A percentile compares a stretch with the other conserved stretches of the same genome.
phyloP scores from a whole-genome alignment of 2,113 vertebrate species.

The Ceyx melanurus region DNA sequence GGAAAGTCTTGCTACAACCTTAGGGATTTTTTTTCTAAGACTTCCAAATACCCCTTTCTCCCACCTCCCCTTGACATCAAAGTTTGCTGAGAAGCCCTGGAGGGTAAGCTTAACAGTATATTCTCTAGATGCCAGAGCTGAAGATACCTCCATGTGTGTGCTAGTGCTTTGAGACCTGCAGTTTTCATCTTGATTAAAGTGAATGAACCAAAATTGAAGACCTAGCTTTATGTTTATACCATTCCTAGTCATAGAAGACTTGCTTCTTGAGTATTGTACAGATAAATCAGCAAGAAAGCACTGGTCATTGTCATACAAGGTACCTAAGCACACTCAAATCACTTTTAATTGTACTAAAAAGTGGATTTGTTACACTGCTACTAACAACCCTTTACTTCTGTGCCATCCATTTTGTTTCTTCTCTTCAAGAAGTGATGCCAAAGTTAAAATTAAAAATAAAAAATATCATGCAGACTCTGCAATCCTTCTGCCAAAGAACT shows the following conservation, averaged over 20 bases:
- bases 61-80: background rate
- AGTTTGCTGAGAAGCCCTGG: background rate
- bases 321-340: background rate
- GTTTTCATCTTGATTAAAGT: background rate
- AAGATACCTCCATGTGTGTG: background rate
- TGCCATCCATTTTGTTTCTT: background rate
- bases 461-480: background rate
- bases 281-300: background rate
- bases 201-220: background rate
- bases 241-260: background rate
- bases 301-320: background rate
- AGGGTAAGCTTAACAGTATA: background rate
- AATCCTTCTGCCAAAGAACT: background rate
- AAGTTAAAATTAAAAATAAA: background rate
- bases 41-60: background rate
- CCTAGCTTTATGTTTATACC: background rate
- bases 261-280: background rate
- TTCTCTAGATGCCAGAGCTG: background rate
- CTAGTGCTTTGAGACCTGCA: background rate
- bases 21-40: background rate
- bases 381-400: background rate
- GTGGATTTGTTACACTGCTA: background rate
- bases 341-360: background rate
- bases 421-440: background rate
- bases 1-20: background rate